phyloP scores from a whole-genome alignment of 2,797 vertebrate species.

The Hirundo rustica region DNA sequence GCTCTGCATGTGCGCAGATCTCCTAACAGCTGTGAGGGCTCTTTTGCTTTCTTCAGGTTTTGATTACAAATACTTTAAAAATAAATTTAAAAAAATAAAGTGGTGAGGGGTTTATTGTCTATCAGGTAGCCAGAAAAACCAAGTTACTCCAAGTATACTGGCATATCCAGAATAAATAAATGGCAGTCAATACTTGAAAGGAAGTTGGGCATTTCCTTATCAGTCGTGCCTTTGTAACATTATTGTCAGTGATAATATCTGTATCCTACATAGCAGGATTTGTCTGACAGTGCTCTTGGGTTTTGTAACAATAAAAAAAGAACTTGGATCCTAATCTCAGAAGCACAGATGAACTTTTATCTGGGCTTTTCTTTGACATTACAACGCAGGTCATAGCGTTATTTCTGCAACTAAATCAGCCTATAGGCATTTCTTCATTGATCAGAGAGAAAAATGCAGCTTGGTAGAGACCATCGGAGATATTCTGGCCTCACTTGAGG shows the following conservation, averaged over 20 bases:
- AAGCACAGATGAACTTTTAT: not conserved
- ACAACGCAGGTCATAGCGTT: not conserved
- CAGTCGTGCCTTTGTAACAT: not conserved
- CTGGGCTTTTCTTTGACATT: not conserved
- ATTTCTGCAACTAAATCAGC: not conserved
- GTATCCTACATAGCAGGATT: not conserved
- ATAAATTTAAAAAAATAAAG: not conserved
- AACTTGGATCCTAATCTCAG: not conserved
- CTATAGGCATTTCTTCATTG: not conserved
- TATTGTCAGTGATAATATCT: not conserved
- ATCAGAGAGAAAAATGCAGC: not conserved
- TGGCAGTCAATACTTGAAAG: not conserved
- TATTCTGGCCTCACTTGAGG: not conserved
- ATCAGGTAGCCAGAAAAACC: not conserved
- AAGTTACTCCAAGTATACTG: not conserved
- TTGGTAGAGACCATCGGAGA: not conserved
- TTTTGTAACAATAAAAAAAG: not conserved
- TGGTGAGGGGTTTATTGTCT: fast-evolving
- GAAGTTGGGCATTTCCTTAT: not conserved
- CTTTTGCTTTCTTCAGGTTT: not conserved
- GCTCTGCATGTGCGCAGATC: not conserved
- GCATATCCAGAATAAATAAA: not conserved
- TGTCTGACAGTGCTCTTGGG: not conserved
- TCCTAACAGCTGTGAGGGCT: not conserved
- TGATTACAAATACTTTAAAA: not conserved